Evolutionary conservation across 1,140 invertebrate species (phyloP), one percentile per base, ranked within the genome.

Genomic region (Phymastichus coffea): DNA sequence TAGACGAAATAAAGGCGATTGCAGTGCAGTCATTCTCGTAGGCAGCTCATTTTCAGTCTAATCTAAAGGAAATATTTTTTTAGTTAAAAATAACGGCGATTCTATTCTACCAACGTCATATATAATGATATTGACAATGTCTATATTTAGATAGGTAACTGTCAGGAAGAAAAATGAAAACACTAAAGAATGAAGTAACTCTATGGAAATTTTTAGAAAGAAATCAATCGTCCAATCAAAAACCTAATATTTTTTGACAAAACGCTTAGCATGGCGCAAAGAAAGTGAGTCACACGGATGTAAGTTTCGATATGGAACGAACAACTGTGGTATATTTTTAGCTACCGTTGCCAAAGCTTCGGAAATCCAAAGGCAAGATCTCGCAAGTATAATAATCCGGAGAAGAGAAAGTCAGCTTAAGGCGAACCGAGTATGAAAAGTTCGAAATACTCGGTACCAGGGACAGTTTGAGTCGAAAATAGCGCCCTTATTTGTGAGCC

Each of bases 331-430:
- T 41, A 51, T 51, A 38, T 51, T 51, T 53, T 41, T 41, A 53
- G 28, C 37, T 41, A 25, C 30, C 9, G n/a, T n/a, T 28, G 28
- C n/a, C 22, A 6, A 25, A 15, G 37, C 37, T 26, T 53, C n/a
- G 33, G 10, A 51, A 51, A 51, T 51, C 33, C 30, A 12, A 23
- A 26, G 14, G 6, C 14, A 20, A 15, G 37, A 53, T 53, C 51
- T 17, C 51, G 9, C 23, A 38, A 38, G 51, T 41, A 41, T 41
- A 53, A 30, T 53, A 48, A 51, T 38, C 19, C 25, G 14, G 48
- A 35, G 48, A 35, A n/a, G n/a, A n/a, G n/a, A n/a, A n/a, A 38
- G 38, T 38, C 30, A 51, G 48, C 17, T 51, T 38, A 35, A 51
- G 38, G 38, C n/a, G 30, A 17, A n/a, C n/a, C 35, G 19, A 4